Evolutionary conservation across 2,888 invertebrate species (phyloP), one percentile per base, ranked within the genome.

Genomic region (Halocaridina rubra): DNA sequence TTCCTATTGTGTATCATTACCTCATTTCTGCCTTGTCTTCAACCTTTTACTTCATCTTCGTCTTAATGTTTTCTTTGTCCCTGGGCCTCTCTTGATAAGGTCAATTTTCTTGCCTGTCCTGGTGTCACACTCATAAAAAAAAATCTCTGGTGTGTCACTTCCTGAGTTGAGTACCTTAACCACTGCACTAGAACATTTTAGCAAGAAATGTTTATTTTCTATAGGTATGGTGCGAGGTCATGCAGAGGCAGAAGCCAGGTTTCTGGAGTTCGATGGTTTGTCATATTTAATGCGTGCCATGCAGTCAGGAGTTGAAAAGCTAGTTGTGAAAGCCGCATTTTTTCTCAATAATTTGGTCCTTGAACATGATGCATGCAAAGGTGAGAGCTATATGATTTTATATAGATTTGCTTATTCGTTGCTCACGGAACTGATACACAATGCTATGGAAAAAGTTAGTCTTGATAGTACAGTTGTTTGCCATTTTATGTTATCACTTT

Each of bases 241-340:
- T 90, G 91, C 92, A 59, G 92, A 93, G 3, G 94, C 93, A 0
- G 92, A 94, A 85, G 91, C 91, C 1, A 93, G 93, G 88, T 93
- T 97, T 90, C 90, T 93, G 4, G 90, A 93, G 8, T 91, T 93
- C 71, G 94, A 94, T 88, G 96, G 96, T 0, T 94, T 95, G 88
- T 93, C 93, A 3, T 91, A 93, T 8, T 91, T 96, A 8, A 90
- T 94, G 77, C 91, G 93, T 78, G 92, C 94, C 3, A 91, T 96
- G 89, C 91, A 92, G 84, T 92, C 92, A 22, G 90, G 92, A 0
- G 92, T 94, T 64, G 92, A 93, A 71, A 93, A 94, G 88, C 91
- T 95, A 2, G 92, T 93, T 89, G 93, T 94, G 1, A 96, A 96
- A 91, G 93, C 94, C 0, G 93, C 95, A 10, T 96, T 96, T 91